Base-by-base conservation (phyloP, 2,113 vertebrate genomes). In the Leiothrix lutea region DNA sequence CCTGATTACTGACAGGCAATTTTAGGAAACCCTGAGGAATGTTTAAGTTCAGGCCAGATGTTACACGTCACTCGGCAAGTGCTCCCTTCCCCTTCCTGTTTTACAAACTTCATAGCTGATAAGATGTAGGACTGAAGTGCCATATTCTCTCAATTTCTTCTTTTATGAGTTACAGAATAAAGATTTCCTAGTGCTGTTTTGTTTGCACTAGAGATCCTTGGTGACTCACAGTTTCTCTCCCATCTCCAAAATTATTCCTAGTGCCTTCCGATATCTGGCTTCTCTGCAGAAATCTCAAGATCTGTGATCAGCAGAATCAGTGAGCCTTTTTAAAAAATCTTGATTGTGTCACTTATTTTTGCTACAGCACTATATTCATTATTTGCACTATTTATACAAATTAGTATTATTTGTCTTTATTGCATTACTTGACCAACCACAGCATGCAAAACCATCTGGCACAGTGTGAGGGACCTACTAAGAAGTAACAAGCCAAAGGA, bases 1-100 rank as follows among this genome's bases (percentile, higher is more conserved):
- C 28, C 40, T 53, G 38, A 56, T 66, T 69, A 80, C 29, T 5
- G 4, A 89, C 48, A 73, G 40, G 56, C 70, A 70, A 47, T 91
- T 94, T 79, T 9, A 86, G 73, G 65, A 84, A 84, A 75, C 61
- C 31, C 62, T 29, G 10, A 73, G 81, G 64, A 73, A 83, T 67
- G 80, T 53, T 88, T 71, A 9, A 78, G 45, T 95, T 88, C 90
- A 67, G 82, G 67, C 85, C 93, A 96, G 85, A 92, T 94, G 82
- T 88, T 67, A 51, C 36, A 83, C 2, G 0, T 95, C 94, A 92
- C 56, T 83, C 85, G 78, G 71, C 73, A 86, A 94, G 21, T 5
- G 29, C 48, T 80, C 8, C 4, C 79, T 93, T 92, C 88, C 86
- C 54, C 72, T 95, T 94, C 92, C 92, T 83, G 79, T 90, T 93